Base-by-base conservation (phyloP, 1,140 invertebrate genomes). In the Callitettix versicolor region DNA sequence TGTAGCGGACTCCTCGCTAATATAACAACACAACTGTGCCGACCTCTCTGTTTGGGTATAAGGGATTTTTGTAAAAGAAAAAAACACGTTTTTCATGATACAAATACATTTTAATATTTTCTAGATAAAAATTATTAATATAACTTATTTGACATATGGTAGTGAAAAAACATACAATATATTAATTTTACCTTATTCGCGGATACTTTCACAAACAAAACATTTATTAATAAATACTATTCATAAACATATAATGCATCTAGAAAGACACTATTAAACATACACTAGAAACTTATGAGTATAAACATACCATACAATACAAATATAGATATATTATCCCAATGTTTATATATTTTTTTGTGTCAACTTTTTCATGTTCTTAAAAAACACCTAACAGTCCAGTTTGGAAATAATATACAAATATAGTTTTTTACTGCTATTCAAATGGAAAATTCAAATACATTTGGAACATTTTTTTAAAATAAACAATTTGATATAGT, bases 61-160 rank as follows among this genome's bases (percentile, higher is more conserved):
- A n/a, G n/a, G n/a, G n/a, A n/a, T n/a, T n/a, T n/a, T n/a, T n/a
- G n/a, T n/a, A n/a, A n/a, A n/a, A 51, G 36, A 51, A 15, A 21
- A 51, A 38, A 36, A 49, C 22, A 49, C 48, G 3, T 26, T 17
- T 36, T 9, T 7, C 36, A 34, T 51, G 48, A 49, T 56, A 58
- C 53, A 61, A 57, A 61, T 61, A 61, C 54, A 58, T 57, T 58
- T 46, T 44, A 42, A 58, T 58, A 51, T 61, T 61, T 61, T 61
- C 60, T 61, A 61, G 60, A 58, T 61, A 61, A 61, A 61, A 61
- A 61, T 55, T 57, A 53, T 57, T 57, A 60, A 57, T 58, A 55
- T 58, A 61, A 61, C 58, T 56, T 58, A 61, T 61, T 58, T 53
- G 56, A 58, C 56, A 58, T 61, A 61, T 58, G 53, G 53, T 56